Evolutionary conservation across 2,888 invertebrate species (phyloP).

Genomic region (Xiphydria camelus): DNA sequence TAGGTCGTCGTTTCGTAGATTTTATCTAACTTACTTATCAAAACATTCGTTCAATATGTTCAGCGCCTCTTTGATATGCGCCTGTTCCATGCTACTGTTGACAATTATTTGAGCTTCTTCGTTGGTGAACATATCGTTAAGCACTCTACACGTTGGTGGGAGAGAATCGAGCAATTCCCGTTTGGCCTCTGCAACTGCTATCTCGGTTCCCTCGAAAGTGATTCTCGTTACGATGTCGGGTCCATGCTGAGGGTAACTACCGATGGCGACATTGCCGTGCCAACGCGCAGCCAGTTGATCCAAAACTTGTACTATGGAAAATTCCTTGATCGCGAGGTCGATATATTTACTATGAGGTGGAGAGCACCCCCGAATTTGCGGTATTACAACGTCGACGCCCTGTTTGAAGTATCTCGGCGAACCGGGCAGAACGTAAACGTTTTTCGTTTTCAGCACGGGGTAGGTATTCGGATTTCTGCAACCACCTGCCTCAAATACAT

Average conservation of each 20-base stretch:
- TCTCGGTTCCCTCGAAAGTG: conserved; percentile 34
- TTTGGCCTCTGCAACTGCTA: conserved; percentile 29
- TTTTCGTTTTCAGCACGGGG: conserved; percentile 53
- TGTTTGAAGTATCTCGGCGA: conserved; percentile 60
- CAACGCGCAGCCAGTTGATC: conserved; percentile 27
- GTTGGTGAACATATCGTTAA: conserved; percentile 28
- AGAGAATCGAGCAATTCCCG: conserved; percentile 26
- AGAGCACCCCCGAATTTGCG: conserved; percentile 19
- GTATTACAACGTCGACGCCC: conserved; percentile 35
- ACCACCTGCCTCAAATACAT: no score
- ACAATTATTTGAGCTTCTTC: conserved; percentile 36
- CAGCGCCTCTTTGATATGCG: conserved; percentile 39
- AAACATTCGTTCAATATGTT: conserved; percentile 45
- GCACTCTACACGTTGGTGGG: conserved; percentile 21
- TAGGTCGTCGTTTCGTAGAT: no score
- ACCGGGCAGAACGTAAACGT: conserved; percentile 68
- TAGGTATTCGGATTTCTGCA: no score
- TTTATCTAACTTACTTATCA: conserved; percentile 39
- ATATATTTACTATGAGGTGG: conserved; percentile 28
- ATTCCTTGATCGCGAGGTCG: conserved; percentile 36
- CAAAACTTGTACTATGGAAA: conserved; percentile 29
- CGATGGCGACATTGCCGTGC: conserved; percentile 34
- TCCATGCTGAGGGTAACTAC: conserved; percentile 42
- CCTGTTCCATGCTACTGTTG: conserved; percentile 25
- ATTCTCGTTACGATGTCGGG: conserved; percentile 27